A percentile compares a stretch with the other conserved stretches of the same genome.
phyloP scores from a whole-genome alignment of 1,140 invertebrate species.

The Rhyacophila brunnea region DNA sequence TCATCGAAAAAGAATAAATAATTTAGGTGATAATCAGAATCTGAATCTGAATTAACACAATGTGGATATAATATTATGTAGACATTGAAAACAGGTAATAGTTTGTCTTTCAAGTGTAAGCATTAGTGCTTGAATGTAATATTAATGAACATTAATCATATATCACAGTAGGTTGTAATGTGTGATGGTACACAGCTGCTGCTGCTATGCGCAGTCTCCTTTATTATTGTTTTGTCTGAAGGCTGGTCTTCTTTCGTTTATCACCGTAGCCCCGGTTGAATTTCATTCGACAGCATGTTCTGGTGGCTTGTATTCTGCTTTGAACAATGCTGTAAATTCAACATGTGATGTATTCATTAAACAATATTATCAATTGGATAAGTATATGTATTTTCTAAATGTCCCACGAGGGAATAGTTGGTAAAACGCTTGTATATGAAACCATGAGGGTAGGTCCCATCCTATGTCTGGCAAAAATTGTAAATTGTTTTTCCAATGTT shows the following conservation, averaged over 20 bases:
- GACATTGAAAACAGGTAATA: constrained; percentile 4
- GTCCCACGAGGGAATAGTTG: no score
- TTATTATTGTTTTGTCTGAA: constrained; percentile 4
- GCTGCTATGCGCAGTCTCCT: constrained; percentile 26
- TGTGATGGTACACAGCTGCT: constrained; percentile 31
- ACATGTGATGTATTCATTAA: no score
- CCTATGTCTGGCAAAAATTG: no score
- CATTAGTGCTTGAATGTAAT: constrained; percentile 32
- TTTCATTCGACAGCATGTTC: constrained; percentile 53
- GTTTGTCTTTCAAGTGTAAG: constrained; percentile 26
- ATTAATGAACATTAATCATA: constrained; percentile 34
- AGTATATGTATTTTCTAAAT: no score
- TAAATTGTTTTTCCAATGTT: no score
- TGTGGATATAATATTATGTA: no score
- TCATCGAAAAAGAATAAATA: no score
- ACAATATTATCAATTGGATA: no score
- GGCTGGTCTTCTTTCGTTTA: constrained; percentile 31
- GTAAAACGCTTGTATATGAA: no score
- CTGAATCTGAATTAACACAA: no score
- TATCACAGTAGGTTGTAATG: constrained; percentile 35
- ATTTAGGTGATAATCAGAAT: no score
- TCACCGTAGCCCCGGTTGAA: constrained; percentile 52
- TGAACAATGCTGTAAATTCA: constrained; percentile 54
- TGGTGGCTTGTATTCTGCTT: constrained; percentile 46
- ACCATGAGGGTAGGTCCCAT: no score